These are phyloP conservation scores for Oreortyx pictus DNA, from an alignment of 2,797 vertebrate species.

Conservation along the genomic window DNA sequence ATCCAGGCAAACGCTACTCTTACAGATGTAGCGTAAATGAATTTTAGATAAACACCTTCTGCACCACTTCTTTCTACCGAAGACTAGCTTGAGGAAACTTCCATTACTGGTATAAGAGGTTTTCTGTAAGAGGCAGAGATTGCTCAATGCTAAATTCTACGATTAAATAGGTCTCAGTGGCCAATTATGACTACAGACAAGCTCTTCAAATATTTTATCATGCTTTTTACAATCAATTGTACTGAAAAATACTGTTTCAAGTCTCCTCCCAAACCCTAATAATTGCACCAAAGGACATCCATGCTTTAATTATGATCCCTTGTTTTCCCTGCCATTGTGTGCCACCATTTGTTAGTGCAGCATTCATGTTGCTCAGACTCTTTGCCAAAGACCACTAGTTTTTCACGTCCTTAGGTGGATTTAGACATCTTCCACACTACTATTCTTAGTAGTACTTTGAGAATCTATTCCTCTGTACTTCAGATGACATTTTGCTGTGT, in stretches of 20 bases:
- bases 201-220: neutral
- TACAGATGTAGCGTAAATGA: neutral
- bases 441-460: neutral
- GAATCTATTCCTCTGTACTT: neutral
- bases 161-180: neutral
- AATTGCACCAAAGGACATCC: neutral
- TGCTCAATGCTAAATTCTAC: neutral
- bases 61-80: neutral
- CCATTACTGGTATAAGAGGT: neutral
- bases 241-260: fast-evolving
- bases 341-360: neutral
- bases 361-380: neutral
- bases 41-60: neutral
- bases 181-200: neutral
- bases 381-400: neutral
- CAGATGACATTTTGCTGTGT: neutral
- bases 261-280: neutral
- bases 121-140: neutral
- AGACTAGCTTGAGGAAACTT: neutral
- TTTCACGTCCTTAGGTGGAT: fast-evolving
- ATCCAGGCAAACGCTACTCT: neutral
- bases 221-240: neutral
- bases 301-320: neutral
- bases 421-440: neutral
- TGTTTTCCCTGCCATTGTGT: neutral